Evolutionary conservation across 2,113 vertebrate genomes (phyloP).

Genomic region (Ifrita kowaldi): DNA sequence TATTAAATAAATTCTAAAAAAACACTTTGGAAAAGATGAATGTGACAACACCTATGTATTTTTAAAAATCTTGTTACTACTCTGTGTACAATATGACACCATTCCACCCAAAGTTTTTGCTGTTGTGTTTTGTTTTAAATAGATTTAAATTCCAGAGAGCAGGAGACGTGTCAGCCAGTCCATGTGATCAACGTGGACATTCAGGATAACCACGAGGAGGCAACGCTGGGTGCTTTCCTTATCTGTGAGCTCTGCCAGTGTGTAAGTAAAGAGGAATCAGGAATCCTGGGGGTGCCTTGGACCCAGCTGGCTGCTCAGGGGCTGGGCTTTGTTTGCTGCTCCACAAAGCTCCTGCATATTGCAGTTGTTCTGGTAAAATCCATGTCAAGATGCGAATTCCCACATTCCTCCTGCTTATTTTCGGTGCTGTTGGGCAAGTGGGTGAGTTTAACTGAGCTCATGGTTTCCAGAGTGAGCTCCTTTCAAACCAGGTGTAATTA

Average conservation of each 20-base stretch:
- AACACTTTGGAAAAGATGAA: background rate
- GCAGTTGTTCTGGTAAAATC: background rate
- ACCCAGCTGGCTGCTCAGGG: background rate
- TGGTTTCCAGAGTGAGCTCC: background rate
- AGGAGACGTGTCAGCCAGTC: slow-evolving; percentile 93
- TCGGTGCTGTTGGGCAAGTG: background rate
- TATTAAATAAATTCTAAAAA: background rate
- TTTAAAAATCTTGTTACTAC: fast-evolving
- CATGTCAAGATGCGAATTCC: fast-evolving
- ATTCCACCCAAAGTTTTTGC: background rate
- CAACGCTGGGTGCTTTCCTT: slow-evolving; percentile 94
- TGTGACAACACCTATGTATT: background rate
- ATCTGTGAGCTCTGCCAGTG: slow-evolving; percentile 99
- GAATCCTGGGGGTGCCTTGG: fast-evolving
- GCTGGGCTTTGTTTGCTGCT: background rate
- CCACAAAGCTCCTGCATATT: fast-evolving
- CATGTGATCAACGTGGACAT: slow-evolving; percentile 99
- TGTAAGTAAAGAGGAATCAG: slow-evolving; percentile 78
- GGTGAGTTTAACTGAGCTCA: fast-evolving
- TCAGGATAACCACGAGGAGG: slow-evolving; percentile 98
- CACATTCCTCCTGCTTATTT: background rate
- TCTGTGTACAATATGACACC: background rate
- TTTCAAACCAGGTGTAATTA: background rate
- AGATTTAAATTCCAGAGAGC: slow-evolving; percentile 90
- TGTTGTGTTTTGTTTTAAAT: background rate